These are phyloP conservation scores for Corythaixoides concolor DNA, from an alignment of 2,113 vertebrate genomes.

Conservation along the genomic window DNA sequence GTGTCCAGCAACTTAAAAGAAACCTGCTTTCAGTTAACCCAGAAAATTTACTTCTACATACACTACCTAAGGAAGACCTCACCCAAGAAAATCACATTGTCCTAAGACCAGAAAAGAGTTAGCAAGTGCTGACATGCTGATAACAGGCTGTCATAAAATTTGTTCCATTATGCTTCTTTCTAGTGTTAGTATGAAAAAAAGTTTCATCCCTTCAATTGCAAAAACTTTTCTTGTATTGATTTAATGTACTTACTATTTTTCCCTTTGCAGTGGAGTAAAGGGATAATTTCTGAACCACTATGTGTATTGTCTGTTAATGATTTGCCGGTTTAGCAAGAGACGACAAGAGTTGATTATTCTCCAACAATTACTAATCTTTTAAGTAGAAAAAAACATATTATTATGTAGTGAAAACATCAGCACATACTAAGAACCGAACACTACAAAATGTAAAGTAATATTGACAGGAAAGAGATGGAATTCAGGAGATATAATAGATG, in stretches of 20 bases:
- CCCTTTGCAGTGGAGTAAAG: background rate
- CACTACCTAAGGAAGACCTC: background rate
- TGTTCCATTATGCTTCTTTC: background rate
- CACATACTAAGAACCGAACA: background rate
- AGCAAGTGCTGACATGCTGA: background rate
- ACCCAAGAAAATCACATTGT: background rate
- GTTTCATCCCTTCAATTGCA: background rate
- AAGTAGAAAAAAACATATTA: background rate
- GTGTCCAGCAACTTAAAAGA: background rate
- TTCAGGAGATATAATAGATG: background rate
- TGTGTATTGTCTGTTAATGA: background rate
- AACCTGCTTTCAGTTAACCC: background rate
- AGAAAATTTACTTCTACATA: background rate
- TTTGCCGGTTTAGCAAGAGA: background rate
- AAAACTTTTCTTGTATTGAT: background rate
- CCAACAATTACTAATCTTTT: background rate
- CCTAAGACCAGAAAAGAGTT: background rate
- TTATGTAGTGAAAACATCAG: background rate
- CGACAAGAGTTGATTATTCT: background rate
- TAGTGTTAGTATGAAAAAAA: background rate
- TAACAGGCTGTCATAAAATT: background rate
- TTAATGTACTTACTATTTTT: background rate
- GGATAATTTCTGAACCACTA: background rate
- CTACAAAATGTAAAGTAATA: background rate
- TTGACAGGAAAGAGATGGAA: background rate